Evolutionary conservation across 2,113 vertebrate species (phyloP).

Genomic region (Brachyhypopomus occidentalis): DNA sequence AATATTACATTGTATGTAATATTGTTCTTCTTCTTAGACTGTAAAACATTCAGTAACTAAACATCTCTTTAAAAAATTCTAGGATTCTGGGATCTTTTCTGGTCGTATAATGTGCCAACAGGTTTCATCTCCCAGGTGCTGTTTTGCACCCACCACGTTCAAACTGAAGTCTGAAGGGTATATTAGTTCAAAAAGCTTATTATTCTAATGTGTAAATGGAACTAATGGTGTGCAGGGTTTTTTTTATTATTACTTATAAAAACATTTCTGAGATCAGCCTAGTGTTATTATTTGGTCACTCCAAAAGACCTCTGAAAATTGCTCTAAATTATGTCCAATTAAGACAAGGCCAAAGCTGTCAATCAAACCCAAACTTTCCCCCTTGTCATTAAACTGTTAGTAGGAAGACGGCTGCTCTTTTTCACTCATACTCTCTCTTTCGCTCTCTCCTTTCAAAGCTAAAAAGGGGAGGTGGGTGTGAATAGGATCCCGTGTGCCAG

Average conservation of each 20-base stretch:
- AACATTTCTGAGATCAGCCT: constrained; percentile 79
- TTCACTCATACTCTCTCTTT: constrained; percentile 66
- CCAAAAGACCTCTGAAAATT: constrained; percentile 84
- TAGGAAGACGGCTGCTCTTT: constrained; percentile 64
- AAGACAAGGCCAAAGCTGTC: constrained; percentile 96
- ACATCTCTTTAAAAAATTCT: constrained; percentile 6
- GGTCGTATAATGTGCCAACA: constrained; percentile 37
- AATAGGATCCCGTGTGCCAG: constrained; percentile 68
- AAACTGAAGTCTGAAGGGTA: constrained; percentile 72
- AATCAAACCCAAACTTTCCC: constrained; percentile 82
- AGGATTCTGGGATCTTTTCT: constrained; percentile 29
- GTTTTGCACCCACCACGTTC: constrained; percentile 60
- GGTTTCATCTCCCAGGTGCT: constrained; percentile 62
- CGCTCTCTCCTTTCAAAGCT: constrained; percentile 40
- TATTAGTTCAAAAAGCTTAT: constrained; percentile 81
- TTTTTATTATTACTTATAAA: constrained; percentile 81
- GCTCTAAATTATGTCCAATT: constrained; percentile 96
- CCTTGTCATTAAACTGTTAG: constrained; percentile 80
- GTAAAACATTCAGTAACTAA: not conserved
- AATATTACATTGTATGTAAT: too few relatives aligned
- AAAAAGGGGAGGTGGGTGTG: constrained; percentile 36
- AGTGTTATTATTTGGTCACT: constrained; percentile 82
- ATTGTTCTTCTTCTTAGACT: too few relatives aligned
- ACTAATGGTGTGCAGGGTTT: constrained; percentile 79
- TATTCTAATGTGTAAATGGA: constrained; percentile 83